Evolutionary conservation across 2,888 invertebrate genomes (phyloP), one percentile per base, ranked within the genome.

Genomic region (Poecilus cupreus): DNA sequence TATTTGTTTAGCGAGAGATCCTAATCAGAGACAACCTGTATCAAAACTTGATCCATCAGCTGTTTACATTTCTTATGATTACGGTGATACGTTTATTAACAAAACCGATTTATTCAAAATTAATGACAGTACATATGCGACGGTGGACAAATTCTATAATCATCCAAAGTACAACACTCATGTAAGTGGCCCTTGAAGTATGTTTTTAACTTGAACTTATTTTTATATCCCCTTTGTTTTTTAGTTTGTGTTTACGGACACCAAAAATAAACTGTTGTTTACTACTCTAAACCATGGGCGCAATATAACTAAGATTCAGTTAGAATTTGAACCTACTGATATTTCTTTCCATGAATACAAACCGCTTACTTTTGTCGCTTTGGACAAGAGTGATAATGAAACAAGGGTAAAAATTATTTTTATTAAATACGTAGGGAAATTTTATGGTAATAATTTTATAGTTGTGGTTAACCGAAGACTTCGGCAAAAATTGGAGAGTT

Each of bases 201-300:
- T 74, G 22, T 20, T 60, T n/a, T 49, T 18, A 22, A 60, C 24
- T 32, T 60, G 22, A 60, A 20, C 32, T 64, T 78, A 49, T 68
- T 78, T 43, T 26, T 68, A 49, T 68, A 68, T 72, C 1, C 32
- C n/a, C 32, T 79, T 72, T 80, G 32, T 82, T 82, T 82, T 82
- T 82, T 90, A 97, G 97, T 96, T 96, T 88, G 93, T 97, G 0
- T 97, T 97, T 88, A 93, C 95, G 75, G 97, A 97, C 88, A 92
- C 94, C 1, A 90, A 91, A 46, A 93, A 97, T 87, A 94, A 94
- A 86, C 91, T 93, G 83, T 90, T 97, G 32, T 97, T 94, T 87
- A 93, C 94, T 79, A 96, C 97, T 0, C 91, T 89, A 54, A 92
- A 97, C 88, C 93, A 94, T 89, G 96, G 95, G 0, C 89, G 89